Base-by-base conservation (phyloP, 2,113 vertebrate genomes). In the Cyprinodon brontotheroides region DNA sequence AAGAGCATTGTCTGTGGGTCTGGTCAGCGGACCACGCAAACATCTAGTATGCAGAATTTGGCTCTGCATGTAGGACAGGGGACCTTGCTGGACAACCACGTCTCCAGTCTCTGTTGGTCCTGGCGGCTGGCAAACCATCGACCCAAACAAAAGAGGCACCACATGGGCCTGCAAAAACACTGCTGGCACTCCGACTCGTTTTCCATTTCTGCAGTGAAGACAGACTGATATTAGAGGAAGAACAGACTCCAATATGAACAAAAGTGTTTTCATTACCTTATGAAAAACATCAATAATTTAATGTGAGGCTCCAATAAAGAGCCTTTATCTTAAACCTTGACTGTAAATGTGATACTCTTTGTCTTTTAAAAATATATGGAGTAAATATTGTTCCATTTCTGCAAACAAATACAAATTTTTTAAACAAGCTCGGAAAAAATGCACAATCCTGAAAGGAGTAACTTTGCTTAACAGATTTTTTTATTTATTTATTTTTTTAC, bases 61-160 rank as follows among this genome's bases (percentile, higher is more conserved):
- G 97, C 96, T 22, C 96, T 88, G 88, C 97, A 99, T 11, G 97
- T 98, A 0, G 97, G 97, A 60, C 97, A 99, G 79, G 97, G 97
- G 77, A 96, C 97, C 11, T 91, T 93, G 92, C 95, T 97, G 0
- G 96, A 94, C 39, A 99, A 92, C 97, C 97, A 99, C 12, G 96
- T 98, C 88, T 99, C 97, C 0, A 97, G 97, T 79, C 90, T 96
- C 71, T 96, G 96, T 88, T 97, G 96, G 59, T 98, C 97, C 86
- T 99, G 97, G 1, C 96, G 95, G 86, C 97, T 99, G 77, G 97
- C 96, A 0, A 99, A 99, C 97, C 97, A 99, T 60, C 96, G 97
- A 43, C 97, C 97, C 95, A 99, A 92, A 83, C 97, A 99, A 11
- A 95, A 95, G 29, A 99, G 91, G 83, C 97, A 99, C 97, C 97